phyloP scores from a whole-genome alignment of 2,797 vertebrate species.

The Mormyrus hasselquistii region DNA sequence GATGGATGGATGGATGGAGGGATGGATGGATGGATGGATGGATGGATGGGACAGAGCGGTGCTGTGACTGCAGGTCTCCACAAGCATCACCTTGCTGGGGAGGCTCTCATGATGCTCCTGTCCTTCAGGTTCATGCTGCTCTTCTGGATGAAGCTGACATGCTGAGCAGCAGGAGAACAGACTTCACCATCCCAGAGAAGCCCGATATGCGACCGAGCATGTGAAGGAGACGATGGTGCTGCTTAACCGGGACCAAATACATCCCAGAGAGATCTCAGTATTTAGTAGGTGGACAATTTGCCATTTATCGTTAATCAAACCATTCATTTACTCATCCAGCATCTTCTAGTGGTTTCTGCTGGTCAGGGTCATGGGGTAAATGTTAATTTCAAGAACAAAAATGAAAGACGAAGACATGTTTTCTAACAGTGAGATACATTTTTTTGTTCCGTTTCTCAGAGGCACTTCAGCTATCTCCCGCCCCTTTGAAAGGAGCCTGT shows the following conservation, averaged over 20 bases:
- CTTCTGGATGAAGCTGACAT: not conserved
- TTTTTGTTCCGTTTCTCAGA: not conserved
- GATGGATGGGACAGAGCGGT: not conserved
- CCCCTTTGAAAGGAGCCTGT: not conserved
- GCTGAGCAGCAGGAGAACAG: not conserved
- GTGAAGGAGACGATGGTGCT: not conserved
- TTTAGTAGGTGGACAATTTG: not conserved
- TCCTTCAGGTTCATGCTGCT: not conserved
- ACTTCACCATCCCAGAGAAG: not conserved
- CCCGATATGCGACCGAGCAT: not conserved
- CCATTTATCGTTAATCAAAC: not conserved
- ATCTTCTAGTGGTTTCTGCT: not conserved
- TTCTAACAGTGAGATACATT: not conserved
- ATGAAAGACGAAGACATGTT: not conserved
- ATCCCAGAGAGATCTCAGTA: not conserved
- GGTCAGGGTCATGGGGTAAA: not conserved
- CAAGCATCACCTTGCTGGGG: not conserved
- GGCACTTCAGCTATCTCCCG: not conserved
- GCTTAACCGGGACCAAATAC: not conserved
- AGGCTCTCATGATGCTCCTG: not conserved
- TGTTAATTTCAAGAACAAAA: not conserved
- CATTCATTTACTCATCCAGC: not conserved
- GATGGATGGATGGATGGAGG: too few relatives aligned
- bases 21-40: not conserved
- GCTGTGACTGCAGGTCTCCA: not conserved